These are phyloP conservation scores for Toxotes jaculatrix DNA, from an alignment of 2,113 vertebrate genomes.

Conservation along the genomic window DNA sequence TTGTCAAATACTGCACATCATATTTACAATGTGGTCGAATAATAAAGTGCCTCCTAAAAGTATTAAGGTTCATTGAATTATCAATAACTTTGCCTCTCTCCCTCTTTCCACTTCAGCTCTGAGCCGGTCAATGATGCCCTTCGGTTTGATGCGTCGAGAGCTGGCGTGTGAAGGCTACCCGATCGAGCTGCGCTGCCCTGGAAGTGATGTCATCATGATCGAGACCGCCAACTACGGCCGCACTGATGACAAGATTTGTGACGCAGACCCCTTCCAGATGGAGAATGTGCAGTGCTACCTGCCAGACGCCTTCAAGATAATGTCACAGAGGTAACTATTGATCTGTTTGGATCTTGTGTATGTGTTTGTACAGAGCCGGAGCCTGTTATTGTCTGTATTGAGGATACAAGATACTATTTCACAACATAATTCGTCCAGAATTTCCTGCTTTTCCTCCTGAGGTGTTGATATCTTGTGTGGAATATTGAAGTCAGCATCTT, in stretches of 20 bases:
- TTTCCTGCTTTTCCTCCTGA: conserved; percentile 45
- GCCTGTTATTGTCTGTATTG: conserved; percentile 36
- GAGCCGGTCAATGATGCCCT: conserved; percentile 92
- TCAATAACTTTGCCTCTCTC: conserved; percentile 67
- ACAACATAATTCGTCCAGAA: conserved; percentile 54
- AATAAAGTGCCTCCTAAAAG: conserved; percentile 71
- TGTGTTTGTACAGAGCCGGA: conserved; percentile 49
- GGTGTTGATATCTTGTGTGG: conserved; percentile 32
- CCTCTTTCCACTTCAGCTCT: conserved; percentile 82
- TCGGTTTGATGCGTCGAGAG: conserved; percentile 93
- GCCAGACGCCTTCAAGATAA: conserved; percentile 94
- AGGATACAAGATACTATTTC: conserved; percentile 58
- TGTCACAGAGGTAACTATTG: conserved; percentile 91
- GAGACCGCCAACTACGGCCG: conserved; percentile 95
- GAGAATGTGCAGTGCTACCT: conserved; percentile 96
- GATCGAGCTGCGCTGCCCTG: conserved; percentile 94
- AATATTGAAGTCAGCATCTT: conserved; percentile 42
- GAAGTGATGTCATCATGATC: conserved; percentile 96
- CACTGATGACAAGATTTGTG: conserved; percentile 96
- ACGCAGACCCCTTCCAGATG: conserved; percentile 96
- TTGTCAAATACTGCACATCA: conserved; percentile 54
- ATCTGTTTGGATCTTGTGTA: conserved; percentile 51
- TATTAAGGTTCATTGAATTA: conserved; percentile 70
- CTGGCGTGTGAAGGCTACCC: conserved; percentile 95
- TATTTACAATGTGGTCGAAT: conserved; percentile 69